phyloP scores from a whole-genome alignment of 2,797 vertebrate species.

The Scarus forsteni region DNA sequence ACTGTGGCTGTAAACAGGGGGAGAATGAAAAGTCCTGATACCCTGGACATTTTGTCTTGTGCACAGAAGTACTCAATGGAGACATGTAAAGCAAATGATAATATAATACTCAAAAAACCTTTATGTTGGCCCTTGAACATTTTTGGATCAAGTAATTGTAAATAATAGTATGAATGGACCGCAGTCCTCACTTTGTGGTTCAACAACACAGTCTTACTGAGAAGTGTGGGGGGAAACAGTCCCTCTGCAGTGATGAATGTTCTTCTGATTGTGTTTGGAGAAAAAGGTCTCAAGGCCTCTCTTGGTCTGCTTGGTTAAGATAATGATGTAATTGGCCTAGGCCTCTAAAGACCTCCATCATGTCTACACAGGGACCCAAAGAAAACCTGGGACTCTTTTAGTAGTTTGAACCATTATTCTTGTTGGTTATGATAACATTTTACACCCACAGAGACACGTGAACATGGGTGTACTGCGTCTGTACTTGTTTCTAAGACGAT shows the following conservation, averaged over 20 bases:
- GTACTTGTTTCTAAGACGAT: background rate
- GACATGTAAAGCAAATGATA: no score
- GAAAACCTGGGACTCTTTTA: background rate
- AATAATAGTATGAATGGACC: no score
- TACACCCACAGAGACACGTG: background rate
- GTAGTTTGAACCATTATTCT: constrained; percentile 26
- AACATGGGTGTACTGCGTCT: background rate
- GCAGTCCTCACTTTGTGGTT: background rate
- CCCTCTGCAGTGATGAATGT: constrained; percentile 31
- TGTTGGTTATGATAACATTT: constrained; percentile 33
- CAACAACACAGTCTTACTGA: background rate
- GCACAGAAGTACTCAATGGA: no score
- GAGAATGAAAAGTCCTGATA: no score
- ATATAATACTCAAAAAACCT: no score
- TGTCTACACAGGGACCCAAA: constrained; percentile 9
- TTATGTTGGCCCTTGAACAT: no score
- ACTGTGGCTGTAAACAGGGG: no score
- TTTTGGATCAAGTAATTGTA: no score
- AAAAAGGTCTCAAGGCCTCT: constrained; percentile 42
- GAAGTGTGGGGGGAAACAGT: background rate
- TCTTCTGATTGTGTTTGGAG: constrained; percentile 41
- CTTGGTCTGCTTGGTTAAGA: constrained; percentile 40
- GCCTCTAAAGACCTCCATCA: constrained; percentile 55
- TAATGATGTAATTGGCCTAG: constrained; percentile 66
- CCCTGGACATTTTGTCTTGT: no score